Base-by-base conservation (phyloP, 2,113 vertebrate genomes). In the Gila orcuttii region DNA sequence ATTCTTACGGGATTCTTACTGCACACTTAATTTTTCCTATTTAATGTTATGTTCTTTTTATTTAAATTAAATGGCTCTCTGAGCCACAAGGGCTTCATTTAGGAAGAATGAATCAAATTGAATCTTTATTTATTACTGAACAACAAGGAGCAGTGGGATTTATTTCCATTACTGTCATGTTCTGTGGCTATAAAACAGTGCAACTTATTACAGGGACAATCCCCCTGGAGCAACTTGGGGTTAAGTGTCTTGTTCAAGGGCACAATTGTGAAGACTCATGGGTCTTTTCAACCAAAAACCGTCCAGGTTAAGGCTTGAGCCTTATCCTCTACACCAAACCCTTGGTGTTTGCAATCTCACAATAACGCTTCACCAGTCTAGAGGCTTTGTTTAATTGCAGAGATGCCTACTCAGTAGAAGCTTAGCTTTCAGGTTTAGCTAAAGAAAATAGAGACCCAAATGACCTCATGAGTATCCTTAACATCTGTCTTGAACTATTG, bases 91-190 rank as follows among this genome's bases (percentile, higher is more conserved):
- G 25, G 75, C 47, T 55, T 33, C 74, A 31, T 77, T 50, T 17
- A 55, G 75, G 47, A 77, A 55, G 28, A 77, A 77, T 21, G 3
- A 55, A 76, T 76, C 13, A 50, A 77, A 77, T 55, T 19, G 9
- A 31, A 55, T 55, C 28, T 31, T 55, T 52, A 33, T 77, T 77
- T 77, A 21, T 77, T 17, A 33, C 13, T 28, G n/a, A 13, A 77
- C 45, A 50, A 33, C 75, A 50, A 77, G 45, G 28, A 55, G 47
- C 17, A 52, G n/a, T 74, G 42, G 71, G 9, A 77, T 77, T 55
- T 55, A 55, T 77, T 77, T 77, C 47, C 75, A 77, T 77, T 77
- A 55, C 47, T 77, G 75, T 77, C 75, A 77, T 25, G 0, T 55
- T 77, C 75, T 33, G 25, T 77, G 25, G 75, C 50, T 17, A 55